Evolutionary conservation across 2,888 invertebrate species (phyloP).

Genomic region (Apocheima hispidaria): DNA sequence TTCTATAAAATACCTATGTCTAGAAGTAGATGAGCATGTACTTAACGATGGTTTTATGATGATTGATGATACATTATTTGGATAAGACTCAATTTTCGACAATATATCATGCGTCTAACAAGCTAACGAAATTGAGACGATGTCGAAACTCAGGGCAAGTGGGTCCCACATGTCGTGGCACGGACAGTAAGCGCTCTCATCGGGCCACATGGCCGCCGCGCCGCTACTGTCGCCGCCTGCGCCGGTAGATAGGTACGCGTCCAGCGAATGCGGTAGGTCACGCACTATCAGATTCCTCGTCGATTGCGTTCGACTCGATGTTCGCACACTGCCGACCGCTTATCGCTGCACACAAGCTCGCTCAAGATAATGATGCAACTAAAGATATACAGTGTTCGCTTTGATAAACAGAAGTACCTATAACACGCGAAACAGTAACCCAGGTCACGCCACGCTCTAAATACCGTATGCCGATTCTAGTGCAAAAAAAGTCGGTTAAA

Average conservation of each 20-base stretch:
- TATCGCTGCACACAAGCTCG: constrained; percentile 48
- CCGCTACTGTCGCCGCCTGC: background rate
- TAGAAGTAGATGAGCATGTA: too few relatives aligned
- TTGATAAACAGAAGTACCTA: constrained; percentile 21
- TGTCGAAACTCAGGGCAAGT: constrained; percentile 3
- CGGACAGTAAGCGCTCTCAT: background rate
- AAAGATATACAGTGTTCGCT: constrained; percentile 23
- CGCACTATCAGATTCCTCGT: constrained; percentile 54
- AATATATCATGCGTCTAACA: background rate
- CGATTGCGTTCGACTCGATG: constrained; percentile 46
- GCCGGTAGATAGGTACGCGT: constrained; percentile 31
- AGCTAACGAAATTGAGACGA: constrained; percentile 2
- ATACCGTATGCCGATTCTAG: constrained; percentile 25
- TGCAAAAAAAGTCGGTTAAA: constrained; percentile 32
- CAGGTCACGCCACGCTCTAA: constrained; percentile 40
- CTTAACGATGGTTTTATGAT: too few relatives aligned
- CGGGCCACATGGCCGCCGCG: background rate
- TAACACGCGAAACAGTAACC: constrained; percentile 42
- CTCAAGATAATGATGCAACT: constrained; percentile 48
- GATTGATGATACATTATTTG: background rate
- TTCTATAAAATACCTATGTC: background rate
- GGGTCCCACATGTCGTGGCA: constrained; percentile 7
- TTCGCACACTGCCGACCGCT: constrained; percentile 43
- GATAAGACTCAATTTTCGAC: background rate
- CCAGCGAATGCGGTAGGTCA: constrained; percentile 59